These are phyloP conservation scores for Drosophila suzukii DNA, from an alignment of 1,140 invertebrate genomes.

Conservation along the genomic window DNA sequence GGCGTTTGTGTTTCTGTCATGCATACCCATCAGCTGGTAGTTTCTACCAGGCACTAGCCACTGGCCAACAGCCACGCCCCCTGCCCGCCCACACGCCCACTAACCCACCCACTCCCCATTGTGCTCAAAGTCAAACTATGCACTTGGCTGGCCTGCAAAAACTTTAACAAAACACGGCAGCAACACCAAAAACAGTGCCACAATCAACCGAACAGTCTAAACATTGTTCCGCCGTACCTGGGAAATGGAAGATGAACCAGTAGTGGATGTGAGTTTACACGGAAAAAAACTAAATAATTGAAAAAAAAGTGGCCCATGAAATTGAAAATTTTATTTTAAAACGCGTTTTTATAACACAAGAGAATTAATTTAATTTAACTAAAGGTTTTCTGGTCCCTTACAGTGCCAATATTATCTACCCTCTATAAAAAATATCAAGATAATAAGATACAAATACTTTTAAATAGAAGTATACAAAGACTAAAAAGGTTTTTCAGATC, in stretches of 20 bases:
- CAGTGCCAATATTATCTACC: too few relatives aligned
- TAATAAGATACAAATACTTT: too few relatives aligned
- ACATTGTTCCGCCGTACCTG: slow-evolving; percentile 37
- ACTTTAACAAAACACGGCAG: slow-evolving; percentile 59
- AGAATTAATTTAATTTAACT: too few relatives aligned
- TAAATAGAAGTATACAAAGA: too few relatives aligned
- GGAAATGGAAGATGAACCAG: slow-evolving; percentile 17
- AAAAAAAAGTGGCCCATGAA: too few relatives aligned
- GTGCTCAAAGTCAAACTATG: slow-evolving; percentile 66
- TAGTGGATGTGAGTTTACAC: slow-evolving; percentile 1
- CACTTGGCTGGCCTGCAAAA: slow-evolving; percentile 65
- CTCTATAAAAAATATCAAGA: too few relatives aligned
- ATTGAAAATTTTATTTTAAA: too few relatives aligned
- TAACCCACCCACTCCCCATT: slow-evolving; percentile 32
- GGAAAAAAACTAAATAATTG: neutral
- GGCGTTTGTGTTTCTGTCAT: slow-evolving; percentile 54
- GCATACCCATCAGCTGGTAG: slow-evolving; percentile 54
- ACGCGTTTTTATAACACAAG: too few relatives aligned
- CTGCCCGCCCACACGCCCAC: neutral
- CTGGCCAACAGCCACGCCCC: neutral
- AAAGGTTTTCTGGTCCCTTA: too few relatives aligned
- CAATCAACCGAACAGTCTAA: slow-evolving; percentile 43
- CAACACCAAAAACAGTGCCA: slow-evolving; percentile 31
- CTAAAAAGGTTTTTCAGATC: too few relatives aligned
- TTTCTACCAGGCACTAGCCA: neutral